Evolutionary conservation across 2,888 invertebrate genomes (phyloP), one percentile per base, ranked within the genome.

Genomic region (Drosophila leonis): DNA sequence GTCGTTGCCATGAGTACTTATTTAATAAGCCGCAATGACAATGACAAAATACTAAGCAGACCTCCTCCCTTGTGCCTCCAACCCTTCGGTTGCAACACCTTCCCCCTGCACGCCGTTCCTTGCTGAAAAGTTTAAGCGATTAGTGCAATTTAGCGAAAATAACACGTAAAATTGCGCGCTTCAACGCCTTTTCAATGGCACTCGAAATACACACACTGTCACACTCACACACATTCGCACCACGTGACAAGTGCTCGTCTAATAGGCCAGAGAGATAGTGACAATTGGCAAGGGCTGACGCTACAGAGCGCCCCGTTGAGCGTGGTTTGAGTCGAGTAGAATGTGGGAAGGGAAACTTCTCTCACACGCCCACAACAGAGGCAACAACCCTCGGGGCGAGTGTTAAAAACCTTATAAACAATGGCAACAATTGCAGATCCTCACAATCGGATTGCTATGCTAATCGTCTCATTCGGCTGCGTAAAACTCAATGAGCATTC

Each of bases 401-500:
- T 88, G 81, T 72, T 76, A 65, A 75, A 60, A 55, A 71, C 67
- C 72, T 74, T 59, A 60, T 71, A 75, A 68, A 81, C 77, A 78
- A 81, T 78, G 71, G 48, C 72, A 83, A 88, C 86, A 90, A 83
- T 90, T 86, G 83, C 75, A 76, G 72, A 90, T 91, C 87, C 81
- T 87, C 81, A 80, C 85, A 90, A 91, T 90, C 92, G 90, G 91
- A 90, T 91, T 91, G 72, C 76, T 78, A 89, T 87, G 90, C 90
- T 91, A 92, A 91, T 90, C 91, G 83, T 79, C 75, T 80, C 57
- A 62, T 74, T 54, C 78, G 48, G 63, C 85, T 83, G 83, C 80
- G 82, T 82, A 78, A 83, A 85, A 75, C 90, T 87, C 90, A 83
- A 78, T 79, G 85, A 84, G 60, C 78, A 82, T 65, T 84, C 75